A percentile compares a stretch with the other conserved stretches of the same genome.
phyloP scores from a whole-genome alignment of 2,113 vertebrate species.

The Ameiurus melas region DNA sequence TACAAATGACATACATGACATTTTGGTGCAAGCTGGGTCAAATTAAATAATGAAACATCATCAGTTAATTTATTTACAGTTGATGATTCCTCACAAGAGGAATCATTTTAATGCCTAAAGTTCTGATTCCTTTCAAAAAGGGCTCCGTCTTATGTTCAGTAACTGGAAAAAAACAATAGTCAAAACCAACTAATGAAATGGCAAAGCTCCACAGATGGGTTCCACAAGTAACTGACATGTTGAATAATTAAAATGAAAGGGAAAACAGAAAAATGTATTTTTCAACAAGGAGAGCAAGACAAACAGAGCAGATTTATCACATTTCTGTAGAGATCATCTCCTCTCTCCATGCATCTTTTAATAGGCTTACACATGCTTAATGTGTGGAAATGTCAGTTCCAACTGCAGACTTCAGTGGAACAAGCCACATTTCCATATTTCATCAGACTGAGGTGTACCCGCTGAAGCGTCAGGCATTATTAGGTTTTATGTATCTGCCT shows the following conservation, averaged over 20 bases:
- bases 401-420: constrained; percentile 41
- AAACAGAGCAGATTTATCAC: constrained; percentile 23
- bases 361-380: constrained; percentile 50
- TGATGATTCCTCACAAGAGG: background rate
- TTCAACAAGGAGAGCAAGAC: constrained; percentile 12
- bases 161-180: background rate
- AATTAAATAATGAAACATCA: background rate
- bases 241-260: background rate
- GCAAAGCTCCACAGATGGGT: background rate
- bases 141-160: background rate
- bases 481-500: constrained; percentile 52
- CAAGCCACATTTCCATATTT: constrained; percentile 54
- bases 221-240: background rate
- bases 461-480: constrained; percentile 46
- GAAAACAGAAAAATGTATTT: background rate
- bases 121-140: background rate
- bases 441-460: constrained; percentile 51
- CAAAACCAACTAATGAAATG: constrained; percentile 5
- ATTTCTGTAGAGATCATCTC: constrained; percentile 18
- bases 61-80: background rate
- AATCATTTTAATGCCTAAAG: background rate
- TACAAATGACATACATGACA: background rate
- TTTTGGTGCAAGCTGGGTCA: background rate
- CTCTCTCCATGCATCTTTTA: constrained; percentile 31
- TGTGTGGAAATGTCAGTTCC: constrained; percentile 46